Evolutionary conservation across 2,113 vertebrate genomes (phyloP).

Genomic region (Chaetodon auriga): DNA sequence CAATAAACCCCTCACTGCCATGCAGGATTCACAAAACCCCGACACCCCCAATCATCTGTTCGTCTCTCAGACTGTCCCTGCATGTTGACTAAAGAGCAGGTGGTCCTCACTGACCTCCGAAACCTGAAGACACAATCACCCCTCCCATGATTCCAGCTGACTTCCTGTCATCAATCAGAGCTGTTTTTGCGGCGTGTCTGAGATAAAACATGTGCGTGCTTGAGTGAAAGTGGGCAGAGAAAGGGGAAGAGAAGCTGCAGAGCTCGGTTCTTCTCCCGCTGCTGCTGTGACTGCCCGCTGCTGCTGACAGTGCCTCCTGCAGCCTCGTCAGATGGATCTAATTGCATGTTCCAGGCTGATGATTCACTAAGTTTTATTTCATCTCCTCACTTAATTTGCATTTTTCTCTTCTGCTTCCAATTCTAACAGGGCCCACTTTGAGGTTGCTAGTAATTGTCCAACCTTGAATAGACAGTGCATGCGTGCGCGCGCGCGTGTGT

Average conservation of each 20-base stretch:
- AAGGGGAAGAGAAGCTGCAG: background rate
- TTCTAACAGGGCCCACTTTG: constrained; percentile 10
- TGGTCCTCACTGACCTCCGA: background rate
- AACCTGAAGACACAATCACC: background rate
- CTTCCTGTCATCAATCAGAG: background rate
- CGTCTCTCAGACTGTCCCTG: constrained; percentile 27
- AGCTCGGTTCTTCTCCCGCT: background rate
- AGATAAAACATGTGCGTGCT: background rate
- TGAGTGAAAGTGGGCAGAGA: background rate
- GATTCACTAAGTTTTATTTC: constrained; percentile 33
- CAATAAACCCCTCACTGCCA: background rate
- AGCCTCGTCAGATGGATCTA: background rate
- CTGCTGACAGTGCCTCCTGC: background rate
- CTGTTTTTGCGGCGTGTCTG: background rate
- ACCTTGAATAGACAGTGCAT: constrained; percentile 4
- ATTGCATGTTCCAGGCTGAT: constrained; percentile 47
- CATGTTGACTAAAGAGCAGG: constrained; percentile 38
- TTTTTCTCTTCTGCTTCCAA: constrained; percentile 49
- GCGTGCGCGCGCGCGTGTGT: background rate
- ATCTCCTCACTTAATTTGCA: constrained; percentile 49
- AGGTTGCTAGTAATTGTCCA: constrained; percentile 36
- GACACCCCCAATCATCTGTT: constrained; percentile 14
- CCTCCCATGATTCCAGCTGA: background rate
- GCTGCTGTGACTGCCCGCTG: background rate
- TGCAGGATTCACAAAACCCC: background rate